Percentiles rank a stretch among this genome's conserved stretches.
phyloP scores from a whole-genome alignment of 2,797 vertebrate genomes.

The Acrossocheilus fasciatus region DNA sequence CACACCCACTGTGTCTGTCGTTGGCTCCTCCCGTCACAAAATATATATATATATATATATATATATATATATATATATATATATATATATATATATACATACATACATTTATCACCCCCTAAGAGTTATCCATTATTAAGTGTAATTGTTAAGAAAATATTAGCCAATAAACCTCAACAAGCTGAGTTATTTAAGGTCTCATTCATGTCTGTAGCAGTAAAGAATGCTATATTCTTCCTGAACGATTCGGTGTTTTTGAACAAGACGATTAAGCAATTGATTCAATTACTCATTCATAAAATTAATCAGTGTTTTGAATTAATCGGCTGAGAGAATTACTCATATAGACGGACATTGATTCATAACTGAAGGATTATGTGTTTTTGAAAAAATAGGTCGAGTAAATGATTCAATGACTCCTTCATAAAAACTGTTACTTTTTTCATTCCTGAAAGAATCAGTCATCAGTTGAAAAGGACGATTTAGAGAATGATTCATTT shows the following conservation, averaged over 20 bases:
- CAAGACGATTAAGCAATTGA: neutral
- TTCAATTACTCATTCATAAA: neutral
- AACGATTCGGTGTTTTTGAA: neutral
- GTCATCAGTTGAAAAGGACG: too few relatives aligned
- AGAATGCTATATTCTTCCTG: neutral
- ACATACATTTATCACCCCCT: neutral
- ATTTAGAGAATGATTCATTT: neutral
- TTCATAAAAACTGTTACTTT: neutral
- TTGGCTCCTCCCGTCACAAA: too few relatives aligned
- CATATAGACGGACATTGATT: neutral
- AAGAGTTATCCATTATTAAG: too few relatives aligned
- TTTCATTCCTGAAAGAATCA: neutral
- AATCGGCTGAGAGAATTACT: neutral
- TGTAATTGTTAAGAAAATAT: neutral
- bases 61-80: neutral
- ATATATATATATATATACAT: neutral
- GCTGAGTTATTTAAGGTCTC: neutral
- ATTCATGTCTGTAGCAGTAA: neutral
- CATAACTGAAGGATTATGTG: neutral
- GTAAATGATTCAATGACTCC: too few relatives aligned
- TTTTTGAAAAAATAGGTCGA: neutral
- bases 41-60: neutral
- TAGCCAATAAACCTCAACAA: neutral
- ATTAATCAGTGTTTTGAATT: neutral
- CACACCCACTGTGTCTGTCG: too few relatives aligned